Conservation (phyloP, 2,888 invertebrate genomes). For the Physocephala rufipes region DNA sequence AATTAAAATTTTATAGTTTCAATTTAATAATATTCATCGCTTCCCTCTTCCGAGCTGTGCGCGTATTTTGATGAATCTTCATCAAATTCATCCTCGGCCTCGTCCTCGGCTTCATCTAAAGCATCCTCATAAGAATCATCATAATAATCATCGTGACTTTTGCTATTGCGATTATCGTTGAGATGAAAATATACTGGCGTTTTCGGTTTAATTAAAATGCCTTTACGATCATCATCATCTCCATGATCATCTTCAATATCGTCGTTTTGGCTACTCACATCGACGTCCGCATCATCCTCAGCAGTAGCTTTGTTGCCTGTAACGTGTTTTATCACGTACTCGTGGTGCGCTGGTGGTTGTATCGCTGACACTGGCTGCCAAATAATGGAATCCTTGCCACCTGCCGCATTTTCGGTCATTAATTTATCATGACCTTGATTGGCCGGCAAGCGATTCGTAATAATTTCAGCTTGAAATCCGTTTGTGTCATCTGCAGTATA, state of each 20-base stretch:
- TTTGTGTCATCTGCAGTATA: slow-evolving; percentile 79
- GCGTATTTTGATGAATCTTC: slow-evolving; percentile 38
- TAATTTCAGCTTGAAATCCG: slow-evolving; percentile 74
- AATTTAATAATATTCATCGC: slow-evolving; percentile 43
- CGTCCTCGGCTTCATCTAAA: slow-evolving; percentile 43
- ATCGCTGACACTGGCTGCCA: slow-evolving; percentile 15
- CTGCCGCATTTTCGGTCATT: not conserved
- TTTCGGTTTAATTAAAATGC: slow-evolving; percentile 42
- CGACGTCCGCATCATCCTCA: slow-evolving; percentile 41
- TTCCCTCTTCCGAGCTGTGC: slow-evolving; percentile 38
- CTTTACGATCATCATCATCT: slow-evolving; percentile 27
- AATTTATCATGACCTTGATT: slow-evolving; percentile 54
- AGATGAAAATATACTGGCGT: not conserved
- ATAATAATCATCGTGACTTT: slow-evolving; percentile 40
- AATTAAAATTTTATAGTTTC: not conserved
- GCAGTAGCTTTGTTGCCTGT: slow-evolving; percentile 41
- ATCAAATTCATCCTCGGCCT: slow-evolving; percentile 30
- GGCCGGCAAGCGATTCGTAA: slow-evolving; percentile 58
- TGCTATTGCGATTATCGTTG: not conserved
- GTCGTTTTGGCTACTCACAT: slow-evolving; percentile 25
- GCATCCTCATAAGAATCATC: slow-evolving; percentile 55
- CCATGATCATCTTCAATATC: slow-evolving; percentile 26
- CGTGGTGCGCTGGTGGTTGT: not conserved
- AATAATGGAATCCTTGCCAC: slow-evolving; percentile 8
- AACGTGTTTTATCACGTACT: slow-evolving; percentile 44